Conservation (phyloP, 1,140 invertebrate genomes). For the Palaemon carinicauda region DNA sequence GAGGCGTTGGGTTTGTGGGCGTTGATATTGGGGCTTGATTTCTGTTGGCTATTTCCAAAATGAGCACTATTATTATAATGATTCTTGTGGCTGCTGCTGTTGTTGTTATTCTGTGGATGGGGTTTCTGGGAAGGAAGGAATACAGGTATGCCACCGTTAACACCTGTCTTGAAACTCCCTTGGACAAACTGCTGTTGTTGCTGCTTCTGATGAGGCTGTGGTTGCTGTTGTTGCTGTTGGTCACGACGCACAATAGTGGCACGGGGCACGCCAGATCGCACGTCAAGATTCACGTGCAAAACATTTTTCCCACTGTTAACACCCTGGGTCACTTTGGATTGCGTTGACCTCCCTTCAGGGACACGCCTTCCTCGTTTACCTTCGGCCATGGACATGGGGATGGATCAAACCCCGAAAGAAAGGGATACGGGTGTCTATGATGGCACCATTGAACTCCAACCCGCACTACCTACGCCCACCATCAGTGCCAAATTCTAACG, state of each 20-base stretch:
- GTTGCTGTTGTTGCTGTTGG: too few species aligned
- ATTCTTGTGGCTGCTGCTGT: background rate
- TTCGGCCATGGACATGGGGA: slow-evolving; percentile 22
- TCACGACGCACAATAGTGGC: background rate
- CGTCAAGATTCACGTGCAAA: slow-evolving; percentile 13
- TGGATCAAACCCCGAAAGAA: background rate
- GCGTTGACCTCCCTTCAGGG: background rate
- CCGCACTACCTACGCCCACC: background rate
- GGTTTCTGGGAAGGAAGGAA: background rate
- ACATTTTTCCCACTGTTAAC: background rate
- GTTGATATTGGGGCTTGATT: background rate
- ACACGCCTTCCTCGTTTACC: background rate
- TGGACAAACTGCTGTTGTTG: background rate
- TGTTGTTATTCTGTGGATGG: background rate
- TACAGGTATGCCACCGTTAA: background rate
- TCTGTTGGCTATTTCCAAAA: background rate
- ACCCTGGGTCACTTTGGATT: background rate
- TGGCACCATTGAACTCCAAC: background rate
- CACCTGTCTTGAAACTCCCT: background rate
- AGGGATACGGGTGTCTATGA: background rate
- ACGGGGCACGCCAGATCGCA: background rate
- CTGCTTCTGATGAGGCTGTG: too few species aligned
- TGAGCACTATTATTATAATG: too few species aligned
- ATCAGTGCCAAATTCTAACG: background rate
- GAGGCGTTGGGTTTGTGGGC: background rate